Evolutionary conservation across 2,888 invertebrate species (phyloP).

Genomic region (Sicus ferrugineus): DNA sequence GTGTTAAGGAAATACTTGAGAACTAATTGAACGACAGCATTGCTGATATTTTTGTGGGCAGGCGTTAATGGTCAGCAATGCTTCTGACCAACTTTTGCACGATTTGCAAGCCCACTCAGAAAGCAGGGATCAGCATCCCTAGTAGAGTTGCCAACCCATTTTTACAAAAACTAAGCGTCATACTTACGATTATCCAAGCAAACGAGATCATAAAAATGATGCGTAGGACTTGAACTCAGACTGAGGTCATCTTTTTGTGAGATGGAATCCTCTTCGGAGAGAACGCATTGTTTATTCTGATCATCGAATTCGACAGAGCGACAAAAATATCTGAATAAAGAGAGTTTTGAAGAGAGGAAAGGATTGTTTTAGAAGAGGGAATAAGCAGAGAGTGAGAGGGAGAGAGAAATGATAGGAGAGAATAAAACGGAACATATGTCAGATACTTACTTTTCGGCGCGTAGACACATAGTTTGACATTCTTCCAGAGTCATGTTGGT

Average conservation of each 20-base stretch:
- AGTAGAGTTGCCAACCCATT: not conserved
- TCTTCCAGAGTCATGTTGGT: slow-evolving; percentile 86
- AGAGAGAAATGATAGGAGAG: no score
- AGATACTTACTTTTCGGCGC: slow-evolving; percentile 79
- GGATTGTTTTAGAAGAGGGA: not conserved
- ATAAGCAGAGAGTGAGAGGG: not conserved
- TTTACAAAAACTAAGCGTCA: not conserved
- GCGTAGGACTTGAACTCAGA: slow-evolving; percentile 83
- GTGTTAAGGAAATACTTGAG: not conserved
- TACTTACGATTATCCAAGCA: slow-evolving; percentile 88
- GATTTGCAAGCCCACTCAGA: not conserved
- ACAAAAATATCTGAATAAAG: slow-evolving; percentile 75
- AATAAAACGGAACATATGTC: no score
- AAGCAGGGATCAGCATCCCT: not conserved
- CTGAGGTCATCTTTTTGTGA: slow-evolving; percentile 89
- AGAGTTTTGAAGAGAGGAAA: not conserved
- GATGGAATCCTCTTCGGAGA: slow-evolving; percentile 90
- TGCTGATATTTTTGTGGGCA: not conserved
- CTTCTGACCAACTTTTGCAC: not conserved
- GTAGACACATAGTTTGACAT: slow-evolving; percentile 86
- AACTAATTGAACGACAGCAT: not conserved
- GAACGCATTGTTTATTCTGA: slow-evolving; percentile 84
- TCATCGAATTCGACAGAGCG: slow-evolving; percentile 90
- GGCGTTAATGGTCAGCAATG: slow-evolving; percentile 10
- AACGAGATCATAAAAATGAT: slow-evolving; percentile 88